phyloP scores from a whole-genome alignment of 2,797 vertebrate species.

The Tiaroga cobitis region DNA sequence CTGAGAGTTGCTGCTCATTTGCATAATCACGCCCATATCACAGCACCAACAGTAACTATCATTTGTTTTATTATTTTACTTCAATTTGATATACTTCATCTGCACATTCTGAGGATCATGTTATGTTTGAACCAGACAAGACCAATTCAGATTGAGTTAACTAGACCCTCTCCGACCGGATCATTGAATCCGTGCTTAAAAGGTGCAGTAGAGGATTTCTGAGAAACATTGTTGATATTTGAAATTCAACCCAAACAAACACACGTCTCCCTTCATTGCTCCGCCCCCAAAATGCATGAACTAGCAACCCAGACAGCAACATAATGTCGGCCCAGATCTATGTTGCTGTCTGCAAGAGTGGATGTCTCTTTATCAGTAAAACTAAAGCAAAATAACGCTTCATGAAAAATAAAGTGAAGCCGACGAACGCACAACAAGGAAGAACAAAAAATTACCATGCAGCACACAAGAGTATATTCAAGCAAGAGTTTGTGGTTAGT shows the following conservation, averaged over 20 bases:
- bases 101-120: neutral
- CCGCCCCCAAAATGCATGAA: neutral
- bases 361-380: neutral
- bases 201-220: neutral
- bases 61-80: neutral
- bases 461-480: too few relatives aligned
- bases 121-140: neutral
- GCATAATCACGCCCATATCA: neutral
- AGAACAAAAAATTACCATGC: neutral
- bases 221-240: neutral
- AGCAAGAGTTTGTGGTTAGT: too few relatives aligned
- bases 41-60: neutral
- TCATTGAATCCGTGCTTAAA: neutral
- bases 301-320: too few relatives aligned
- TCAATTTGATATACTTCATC: neutral
- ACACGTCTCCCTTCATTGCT: neutral
- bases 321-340: too few relatives aligned
- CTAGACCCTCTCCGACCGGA: neutral
- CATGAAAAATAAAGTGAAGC: neutral
- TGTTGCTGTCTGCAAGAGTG: neutral
- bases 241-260: neutral
- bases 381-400: neutral
- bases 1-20: neutral
- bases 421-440: accelerated
- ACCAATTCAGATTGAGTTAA: neutral